Conservation (phyloP, 1,140 invertebrate genomes). For the Brachionus koreanus region DNA sequence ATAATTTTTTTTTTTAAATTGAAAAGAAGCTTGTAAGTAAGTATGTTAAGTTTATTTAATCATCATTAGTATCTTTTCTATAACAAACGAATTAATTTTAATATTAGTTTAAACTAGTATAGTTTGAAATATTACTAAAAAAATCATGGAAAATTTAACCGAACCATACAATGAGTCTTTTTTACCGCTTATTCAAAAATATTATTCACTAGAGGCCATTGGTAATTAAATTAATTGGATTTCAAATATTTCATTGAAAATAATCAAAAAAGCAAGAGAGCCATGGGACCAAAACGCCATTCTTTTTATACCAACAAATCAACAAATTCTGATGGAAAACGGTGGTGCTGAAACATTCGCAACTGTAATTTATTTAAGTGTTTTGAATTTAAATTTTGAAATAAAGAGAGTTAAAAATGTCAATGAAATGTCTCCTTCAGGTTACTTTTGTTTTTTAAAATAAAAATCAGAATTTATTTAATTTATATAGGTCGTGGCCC, state of each 20-base stretch:
- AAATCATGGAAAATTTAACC: not conserved
- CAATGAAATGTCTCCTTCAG: constrained; percentile 42
- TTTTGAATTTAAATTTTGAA: constrained; percentile 22
- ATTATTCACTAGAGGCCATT: constrained; percentile 25
- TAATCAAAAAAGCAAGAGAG: not conserved
- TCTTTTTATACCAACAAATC: constrained; percentile 12
- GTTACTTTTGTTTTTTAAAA: not conserved
- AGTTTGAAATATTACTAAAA: not conserved
- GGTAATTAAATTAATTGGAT: not conserved
- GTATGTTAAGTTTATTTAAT: too few species aligned
- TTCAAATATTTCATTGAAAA: not conserved
- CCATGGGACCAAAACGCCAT: not conserved
- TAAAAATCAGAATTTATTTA: not conserved
- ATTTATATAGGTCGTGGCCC: not conserved
- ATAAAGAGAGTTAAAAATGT: constrained; percentile 11
- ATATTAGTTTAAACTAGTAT: not conserved
- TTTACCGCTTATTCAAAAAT: constrained; percentile 35
- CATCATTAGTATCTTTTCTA: not conserved
- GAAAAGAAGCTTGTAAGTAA: too few species aligned
- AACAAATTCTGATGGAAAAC: not conserved
- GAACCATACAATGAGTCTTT: constrained; percentile 29
- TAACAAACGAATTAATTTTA: not conserved
- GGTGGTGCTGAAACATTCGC: constrained; percentile 36
- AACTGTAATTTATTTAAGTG: constrained; percentile 23
- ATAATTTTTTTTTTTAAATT: too few species aligned